Evolutionary conservation across 2,888 invertebrate species (phyloP).

Genomic region (Glaucopsyche alexis): DNA sequence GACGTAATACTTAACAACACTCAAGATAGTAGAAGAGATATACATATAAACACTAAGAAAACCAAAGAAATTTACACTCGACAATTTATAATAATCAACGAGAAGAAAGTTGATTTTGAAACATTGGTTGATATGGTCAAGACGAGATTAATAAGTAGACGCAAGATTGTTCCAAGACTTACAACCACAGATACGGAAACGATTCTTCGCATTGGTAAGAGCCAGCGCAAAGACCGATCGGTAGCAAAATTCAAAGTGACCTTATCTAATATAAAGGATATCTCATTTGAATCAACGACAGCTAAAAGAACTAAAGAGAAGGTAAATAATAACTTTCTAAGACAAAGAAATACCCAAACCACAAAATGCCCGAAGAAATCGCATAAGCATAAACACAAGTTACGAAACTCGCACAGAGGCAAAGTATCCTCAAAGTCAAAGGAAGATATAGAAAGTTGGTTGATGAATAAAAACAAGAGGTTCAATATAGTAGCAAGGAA

Average conservation of each 20-base stretch:
- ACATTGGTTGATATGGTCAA: not conserved
- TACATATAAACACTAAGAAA: not conserved
- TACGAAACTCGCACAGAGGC: not conserved
- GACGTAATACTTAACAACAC: slow-evolving; percentile 31
- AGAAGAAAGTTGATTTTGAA: not conserved
- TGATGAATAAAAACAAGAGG: slow-evolving; percentile 3
- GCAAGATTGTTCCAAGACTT: not conserved
- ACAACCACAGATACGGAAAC: not conserved
- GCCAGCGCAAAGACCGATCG: not conserved
- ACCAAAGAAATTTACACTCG: not conserved
- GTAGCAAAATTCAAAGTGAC: not conserved
- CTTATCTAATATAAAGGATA: not conserved
- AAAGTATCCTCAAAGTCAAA: slow-evolving; percentile 1
- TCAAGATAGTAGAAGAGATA: slow-evolving; percentile 16
- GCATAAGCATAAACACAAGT: not conserved
- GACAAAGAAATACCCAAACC: not conserved
- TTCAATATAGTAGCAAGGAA: not conserved
- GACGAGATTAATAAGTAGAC: not conserved
- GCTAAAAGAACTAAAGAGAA: not conserved
- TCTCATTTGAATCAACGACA: not conserved
- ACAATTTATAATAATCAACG: not conserved
- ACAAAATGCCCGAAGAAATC: not conserved
- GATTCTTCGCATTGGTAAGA: not conserved
- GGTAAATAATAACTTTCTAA: not conserved
- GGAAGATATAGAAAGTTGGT: not conserved